Evolutionary conservation across 2,113 vertebrate genomes (phyloP), one percentile per base, ranked within the genome.

Genomic region (Nesoenas mayeri): DNA sequence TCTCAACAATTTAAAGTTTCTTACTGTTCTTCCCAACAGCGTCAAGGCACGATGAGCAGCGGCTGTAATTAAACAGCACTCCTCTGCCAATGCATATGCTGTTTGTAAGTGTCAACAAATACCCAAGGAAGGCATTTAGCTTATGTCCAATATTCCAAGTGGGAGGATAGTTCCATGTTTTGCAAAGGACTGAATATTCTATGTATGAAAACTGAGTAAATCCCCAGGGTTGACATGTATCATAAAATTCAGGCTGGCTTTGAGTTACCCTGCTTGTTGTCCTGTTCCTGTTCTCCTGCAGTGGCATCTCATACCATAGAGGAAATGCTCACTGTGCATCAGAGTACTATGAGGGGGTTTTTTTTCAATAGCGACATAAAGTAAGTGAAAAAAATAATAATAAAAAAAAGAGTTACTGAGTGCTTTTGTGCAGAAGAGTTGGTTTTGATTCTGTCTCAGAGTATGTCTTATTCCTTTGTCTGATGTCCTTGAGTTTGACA

Each of bases 331-430:
- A 70, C 24, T 50, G 62, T 61, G 14, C 38, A 28, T 53, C 57
- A 34, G 22, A 47, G n/a, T 34, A 38, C 16, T 44, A 2, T 28
- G 25, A 42, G n/a, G n/a, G 4, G 0, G n/a, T n/a, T n/a, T 3
- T 64, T 69, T 85, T 64, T 53, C 6, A 42, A 47, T 12, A 72
- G 40, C 12, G 26, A 66, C 21, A 48, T 25, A 17, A 53, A 50
- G n/a, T 44, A 28, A 66, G 26, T n/a, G 31, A 34, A 58, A 60
- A 81, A 36, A 36, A 34, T 28, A 6, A 34, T 12, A 67, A 57
- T 58, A 6, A 34, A 15, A 67, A 57, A 64, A 71, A 85, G 3
- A 7, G 6, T 53, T 54, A 61, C 32, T 48, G 32, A 36, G 31
- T 60, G 64, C 34, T 66, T 80, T 67, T 67, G 17, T 21, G 28